Percentiles rank a stretch among this genome's conserved stretches.
Conservation (phyloP, 2,888 invertebrate genomes). For the Heliconius hortense region DNA sequence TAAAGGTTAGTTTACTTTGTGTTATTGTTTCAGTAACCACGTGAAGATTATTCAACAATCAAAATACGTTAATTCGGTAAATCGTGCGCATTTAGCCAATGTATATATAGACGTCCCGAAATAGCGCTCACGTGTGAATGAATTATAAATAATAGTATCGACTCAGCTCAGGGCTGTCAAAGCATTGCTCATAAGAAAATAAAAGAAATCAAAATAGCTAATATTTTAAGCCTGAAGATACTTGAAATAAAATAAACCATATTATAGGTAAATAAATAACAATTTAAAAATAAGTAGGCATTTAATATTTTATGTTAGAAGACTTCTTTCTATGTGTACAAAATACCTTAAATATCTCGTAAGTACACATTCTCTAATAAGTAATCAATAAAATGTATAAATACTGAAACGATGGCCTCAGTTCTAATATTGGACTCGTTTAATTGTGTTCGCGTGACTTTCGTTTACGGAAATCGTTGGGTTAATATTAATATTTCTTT, state of each 20-base stretch:
- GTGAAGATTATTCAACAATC: constrained; percentile 16
- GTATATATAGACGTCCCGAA: constrained; percentile 35
- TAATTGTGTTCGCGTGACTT: constrained; percentile 41
- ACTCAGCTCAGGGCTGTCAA: constrained; percentile 10
- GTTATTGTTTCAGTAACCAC: not conserved
- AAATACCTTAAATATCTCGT: not conserved
- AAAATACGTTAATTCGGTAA: constrained; percentile 4
- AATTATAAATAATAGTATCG: constrained; percentile 26
- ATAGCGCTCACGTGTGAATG: constrained; percentile 33
- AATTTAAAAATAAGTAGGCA: no score
- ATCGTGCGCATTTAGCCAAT: constrained; percentile 14
- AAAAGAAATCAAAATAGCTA: no score
- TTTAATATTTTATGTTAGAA: no score
- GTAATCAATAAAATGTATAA: constrained; percentile 1
- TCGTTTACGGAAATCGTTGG: constrained; percentile 37
- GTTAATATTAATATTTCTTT: constrained; percentile 33
- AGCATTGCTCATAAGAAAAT: not conserved
- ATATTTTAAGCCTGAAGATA: no score
- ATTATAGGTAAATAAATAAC: no score
- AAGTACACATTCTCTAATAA: not conserved
- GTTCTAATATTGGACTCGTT: constrained; percentile 30
- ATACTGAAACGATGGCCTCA: constrained; percentile 10
- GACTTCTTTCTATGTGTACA: no score
- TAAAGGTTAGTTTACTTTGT: not conserved
- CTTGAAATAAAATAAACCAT: no score